Conservation (phyloP, 2,113 vertebrate species). For the Paradoxurus hermaphroditus region DNA sequence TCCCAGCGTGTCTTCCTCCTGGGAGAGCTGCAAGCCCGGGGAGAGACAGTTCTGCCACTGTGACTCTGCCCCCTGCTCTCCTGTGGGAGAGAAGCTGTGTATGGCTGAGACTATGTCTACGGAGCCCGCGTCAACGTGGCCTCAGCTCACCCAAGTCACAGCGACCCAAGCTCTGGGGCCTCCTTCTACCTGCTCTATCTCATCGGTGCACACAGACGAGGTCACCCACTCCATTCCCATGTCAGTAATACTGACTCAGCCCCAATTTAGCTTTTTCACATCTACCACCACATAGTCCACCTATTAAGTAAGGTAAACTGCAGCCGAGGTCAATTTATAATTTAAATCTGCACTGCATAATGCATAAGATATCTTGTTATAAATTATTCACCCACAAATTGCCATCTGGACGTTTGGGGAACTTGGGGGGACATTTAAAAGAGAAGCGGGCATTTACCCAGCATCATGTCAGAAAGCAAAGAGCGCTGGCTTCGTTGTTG, state of each 20-base stretch:
- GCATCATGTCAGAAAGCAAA: neutral
- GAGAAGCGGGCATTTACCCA: slow-evolving; percentile 17
- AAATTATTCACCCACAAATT: slow-evolving; percentile 67
- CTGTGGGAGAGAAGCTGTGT: neutral
- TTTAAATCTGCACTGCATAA: slow-evolving; percentile 66
- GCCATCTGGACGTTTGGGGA: slow-evolving; percentile 64
- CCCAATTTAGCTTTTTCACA: neutral
- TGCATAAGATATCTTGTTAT: slow-evolving; percentile 64
- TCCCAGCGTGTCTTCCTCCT: accelerated
- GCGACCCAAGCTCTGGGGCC: neutral
- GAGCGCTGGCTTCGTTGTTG: neutral
- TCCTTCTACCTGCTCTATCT: neutral
- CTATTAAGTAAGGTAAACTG: slow-evolving; percentile 58
- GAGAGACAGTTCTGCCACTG: neutral
- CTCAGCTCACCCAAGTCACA: neutral
- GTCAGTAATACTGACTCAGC: neutral
- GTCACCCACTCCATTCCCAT: neutral
- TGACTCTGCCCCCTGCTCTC: neutral
- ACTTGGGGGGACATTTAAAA: slow-evolving; percentile 64
- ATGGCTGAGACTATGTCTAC: neutral
- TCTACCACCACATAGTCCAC: neutral
- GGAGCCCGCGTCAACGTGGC: neutral
- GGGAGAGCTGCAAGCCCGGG: neutral
- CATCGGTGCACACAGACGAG: accelerated
- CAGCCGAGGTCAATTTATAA: slow-evolving; percentile 67